Percentiles rank a stretch among this genome's conserved stretches.
These are phyloP conservation scores for Drosophila percnosoma DNA, from an alignment of 2,888 invertebrate genomes.

Conservation along the genomic window DNA sequence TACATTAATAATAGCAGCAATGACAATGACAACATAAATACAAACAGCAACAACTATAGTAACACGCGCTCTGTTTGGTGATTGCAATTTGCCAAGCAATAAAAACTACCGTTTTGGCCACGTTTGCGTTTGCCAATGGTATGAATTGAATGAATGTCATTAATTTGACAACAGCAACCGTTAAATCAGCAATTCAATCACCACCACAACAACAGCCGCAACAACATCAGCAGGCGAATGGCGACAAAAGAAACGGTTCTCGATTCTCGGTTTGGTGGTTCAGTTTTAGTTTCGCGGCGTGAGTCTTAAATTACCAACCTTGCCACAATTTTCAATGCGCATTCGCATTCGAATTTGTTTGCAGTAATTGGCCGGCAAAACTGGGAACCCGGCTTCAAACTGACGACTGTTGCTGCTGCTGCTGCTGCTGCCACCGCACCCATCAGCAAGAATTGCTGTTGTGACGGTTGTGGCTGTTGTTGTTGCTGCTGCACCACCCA, in stretches of 20 bases:
- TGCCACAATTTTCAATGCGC: conserved; percentile 80
- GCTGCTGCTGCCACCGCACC: conserved; percentile 61
- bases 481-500: conserved; percentile 52
- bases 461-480: conserved; percentile 14
- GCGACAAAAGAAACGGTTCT: conserved; percentile 65
- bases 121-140: conserved; percentile 55
- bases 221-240: conserved; percentile 30
- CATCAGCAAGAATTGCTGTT: conserved; percentile 46
- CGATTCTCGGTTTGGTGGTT: conserved; percentile 29
- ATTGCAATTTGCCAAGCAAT: conserved; percentile 75
- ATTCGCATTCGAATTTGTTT: conserved; percentile 80
- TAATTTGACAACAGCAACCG: conserved; percentile 82
- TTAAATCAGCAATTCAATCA: conserved; percentile 81
- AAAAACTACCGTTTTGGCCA: conserved; percentile 77
- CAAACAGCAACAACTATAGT: conserved; percentile 24
- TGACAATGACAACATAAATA: conserved; percentile 45
- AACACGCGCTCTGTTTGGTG: conserved; percentile 70
- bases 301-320: conserved; percentile 81
- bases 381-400: conserved; percentile 36
- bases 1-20: conserved; percentile 76
- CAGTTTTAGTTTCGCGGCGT: conserved; percentile 58
- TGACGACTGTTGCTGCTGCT: conserved; percentile 46
- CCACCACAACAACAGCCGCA: conserved; percentile 31
- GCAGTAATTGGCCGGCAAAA: conserved; percentile 80
- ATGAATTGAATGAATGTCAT: conserved; percentile 82